A percentile compares a stretch with the other conserved stretches of the same genome.
Evolutionary conservation across 2,888 invertebrate species (phyloP).

Genomic region (Lydus trimaculatus): DNA sequence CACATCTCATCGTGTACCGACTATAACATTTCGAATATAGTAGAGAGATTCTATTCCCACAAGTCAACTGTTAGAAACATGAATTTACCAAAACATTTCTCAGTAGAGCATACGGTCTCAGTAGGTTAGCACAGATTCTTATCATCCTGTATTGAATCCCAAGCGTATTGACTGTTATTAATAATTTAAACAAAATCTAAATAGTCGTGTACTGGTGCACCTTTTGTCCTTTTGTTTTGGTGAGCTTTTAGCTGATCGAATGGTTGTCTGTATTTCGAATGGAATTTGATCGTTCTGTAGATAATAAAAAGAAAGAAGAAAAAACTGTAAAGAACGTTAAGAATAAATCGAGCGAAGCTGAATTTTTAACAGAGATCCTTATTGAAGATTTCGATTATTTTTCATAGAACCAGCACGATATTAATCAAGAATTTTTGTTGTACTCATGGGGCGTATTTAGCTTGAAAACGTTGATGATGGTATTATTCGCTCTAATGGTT

Average conservation of each 20-base stretch:
- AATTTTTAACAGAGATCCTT: conserved; percentile 4
- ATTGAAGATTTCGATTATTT: conserved; percentile 13
- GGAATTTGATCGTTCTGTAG: conserved; percentile 23
- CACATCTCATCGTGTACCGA: conserved; percentile 38
- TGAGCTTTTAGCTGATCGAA: conserved; percentile 46
- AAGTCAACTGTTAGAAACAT: conserved; percentile 46
- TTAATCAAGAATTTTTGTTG: conserved; percentile 16
- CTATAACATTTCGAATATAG: conserved; percentile 29
- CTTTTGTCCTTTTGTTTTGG: conserved; percentile 43
- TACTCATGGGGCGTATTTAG: conserved; percentile 11
- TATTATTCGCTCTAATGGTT: conserved; percentile 15
- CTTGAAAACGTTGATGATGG: conserved; percentile 13
- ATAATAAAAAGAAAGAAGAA: neutral
- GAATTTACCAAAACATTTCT: conserved; percentile 56
- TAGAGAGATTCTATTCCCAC: conserved; percentile 47
- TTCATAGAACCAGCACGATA: conserved; percentile 1
- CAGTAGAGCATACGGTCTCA: conserved; percentile 46
- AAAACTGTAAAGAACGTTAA: neutral
- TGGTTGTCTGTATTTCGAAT: conserved; percentile 27
- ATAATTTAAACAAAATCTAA: conserved; percentile 48
- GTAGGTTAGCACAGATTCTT: conserved; percentile 45
- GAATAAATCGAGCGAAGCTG: conserved; percentile 7
- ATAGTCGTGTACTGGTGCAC: conserved; percentile 42
- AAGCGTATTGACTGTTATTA: conserved; percentile 46
- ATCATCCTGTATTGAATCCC: conserved; percentile 38